Percentiles rank a stretch among this genome's conserved stretches.
phyloP scores from a whole-genome alignment of 2,888 invertebrate species.

The Microplitis manilae region DNA sequence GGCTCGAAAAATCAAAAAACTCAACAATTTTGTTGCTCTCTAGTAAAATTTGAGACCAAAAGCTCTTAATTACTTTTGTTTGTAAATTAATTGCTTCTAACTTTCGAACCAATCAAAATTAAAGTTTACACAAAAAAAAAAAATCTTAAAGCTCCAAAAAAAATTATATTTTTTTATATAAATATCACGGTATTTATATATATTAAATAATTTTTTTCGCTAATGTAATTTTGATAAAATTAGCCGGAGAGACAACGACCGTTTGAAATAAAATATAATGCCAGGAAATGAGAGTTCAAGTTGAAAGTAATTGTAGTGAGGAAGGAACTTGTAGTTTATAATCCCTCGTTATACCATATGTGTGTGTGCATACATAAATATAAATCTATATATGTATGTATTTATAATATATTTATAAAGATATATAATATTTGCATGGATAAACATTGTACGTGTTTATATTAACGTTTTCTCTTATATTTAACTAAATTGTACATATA shows the following conservation, averaged over 20 bases:
- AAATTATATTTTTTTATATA: no score
- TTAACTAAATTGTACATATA: neutral
- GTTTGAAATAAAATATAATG: constrained; percentile 12
- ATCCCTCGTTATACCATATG: constrained; percentile 13
- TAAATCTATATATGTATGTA: constrained; percentile 19
- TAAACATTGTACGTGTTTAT: constrained; percentile 24
- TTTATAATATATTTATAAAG: neutral
- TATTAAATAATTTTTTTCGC: neutral
- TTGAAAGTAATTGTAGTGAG: constrained; percentile 21
- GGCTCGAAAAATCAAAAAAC: no score
- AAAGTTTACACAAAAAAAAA: no score
- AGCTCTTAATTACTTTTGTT: no score
- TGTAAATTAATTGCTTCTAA: no score
- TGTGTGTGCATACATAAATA: constrained; percentile 23
- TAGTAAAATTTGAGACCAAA: no score
- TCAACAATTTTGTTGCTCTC: no score
- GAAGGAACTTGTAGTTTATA: constrained; percentile 19
- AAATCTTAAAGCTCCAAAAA: no score
- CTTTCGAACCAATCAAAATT: no score
- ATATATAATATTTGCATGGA: neutral
- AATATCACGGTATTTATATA: neutral
- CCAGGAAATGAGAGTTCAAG: constrained; percentile 23
- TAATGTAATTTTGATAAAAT: neutral
- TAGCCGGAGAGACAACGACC: neutral
- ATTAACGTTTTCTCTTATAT: constrained; percentile 21